A percentile compares a stretch with the other conserved stretches of the same genome.
phyloP scores from a whole-genome alignment of 2,113 vertebrate species.

The Brachypodius melanocephalos region DNA sequence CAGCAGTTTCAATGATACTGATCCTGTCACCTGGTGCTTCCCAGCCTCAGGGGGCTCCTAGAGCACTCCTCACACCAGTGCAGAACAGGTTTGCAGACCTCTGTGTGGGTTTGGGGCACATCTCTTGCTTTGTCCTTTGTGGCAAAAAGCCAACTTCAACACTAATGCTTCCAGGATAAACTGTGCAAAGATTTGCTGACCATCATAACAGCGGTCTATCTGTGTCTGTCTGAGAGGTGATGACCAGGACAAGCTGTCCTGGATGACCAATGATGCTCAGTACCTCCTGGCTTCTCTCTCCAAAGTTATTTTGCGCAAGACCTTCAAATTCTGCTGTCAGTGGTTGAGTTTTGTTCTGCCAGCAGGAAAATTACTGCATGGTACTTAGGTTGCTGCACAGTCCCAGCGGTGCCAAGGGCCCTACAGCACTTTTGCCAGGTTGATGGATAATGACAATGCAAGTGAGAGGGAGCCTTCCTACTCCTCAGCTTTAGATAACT shows the following conservation, averaged over 20 bases:
- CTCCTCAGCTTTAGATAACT: not conserved
- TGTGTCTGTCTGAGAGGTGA: not conserved
- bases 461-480: not conserved
- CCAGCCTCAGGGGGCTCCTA: not conserved
- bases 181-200: not conserved
- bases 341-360: accelerated
- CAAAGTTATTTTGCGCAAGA: not conserved
- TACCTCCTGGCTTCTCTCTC: not conserved
- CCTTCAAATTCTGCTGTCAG: not conserved
- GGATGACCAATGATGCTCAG: not conserved
- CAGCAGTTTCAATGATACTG: not conserved
- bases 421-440: not conserved
- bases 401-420: not conserved
- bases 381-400: not conserved
- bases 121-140: not conserved
- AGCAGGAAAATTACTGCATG: not conserved
- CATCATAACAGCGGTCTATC: not conserved
- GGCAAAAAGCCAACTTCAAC: not conserved
- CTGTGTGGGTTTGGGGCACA: not conserved
- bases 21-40: not conserved
- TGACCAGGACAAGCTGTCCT: not conserved
- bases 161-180: not conserved
- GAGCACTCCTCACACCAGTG: accelerated
- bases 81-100: not conserved
- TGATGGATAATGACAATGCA: not conserved